These are phyloP conservation scores for Ptychobarbus kaznakovi DNA, from an alignment of 2,797 vertebrate species.

Conservation along the genomic window DNA sequence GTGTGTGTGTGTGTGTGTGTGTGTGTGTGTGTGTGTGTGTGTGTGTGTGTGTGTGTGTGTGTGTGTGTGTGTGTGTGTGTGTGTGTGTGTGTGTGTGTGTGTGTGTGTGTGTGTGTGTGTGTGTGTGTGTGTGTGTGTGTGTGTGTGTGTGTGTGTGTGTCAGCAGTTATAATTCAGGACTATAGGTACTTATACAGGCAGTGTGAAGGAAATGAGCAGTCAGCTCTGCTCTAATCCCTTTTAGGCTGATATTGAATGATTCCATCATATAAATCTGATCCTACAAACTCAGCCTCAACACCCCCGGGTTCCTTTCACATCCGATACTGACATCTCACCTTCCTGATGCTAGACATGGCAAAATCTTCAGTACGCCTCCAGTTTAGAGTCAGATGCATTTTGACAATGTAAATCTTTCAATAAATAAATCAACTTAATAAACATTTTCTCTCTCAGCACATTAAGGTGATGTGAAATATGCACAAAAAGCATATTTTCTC, in stretches of 20 bases:
- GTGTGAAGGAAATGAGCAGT: conserved; percentile 43
- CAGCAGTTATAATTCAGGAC: conserved; percentile 43
- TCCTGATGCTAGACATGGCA: conserved; percentile 6
- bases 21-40: conserved; percentile 1
- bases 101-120: conserved; percentile 12
- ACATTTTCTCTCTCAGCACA: conserved; percentile 15
- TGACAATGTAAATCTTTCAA: conserved; percentile 7
- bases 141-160: conserved; percentile 24
- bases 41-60: conserved; percentile 7
- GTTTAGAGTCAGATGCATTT: background rate
- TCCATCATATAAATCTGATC: conserved; percentile 45
- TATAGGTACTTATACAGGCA: conserved; percentile 24
- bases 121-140: too few species aligned
- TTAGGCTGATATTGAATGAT: conserved; percentile 50
- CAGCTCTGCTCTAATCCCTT: conserved; percentile 56
- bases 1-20: conserved; percentile 2
- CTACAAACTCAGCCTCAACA: conserved; percentile 31
- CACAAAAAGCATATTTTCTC: background rate
- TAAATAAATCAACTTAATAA: conserved; percentile 32
- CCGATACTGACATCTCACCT: conserved; percentile 30
- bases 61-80: conserved; percentile 2
- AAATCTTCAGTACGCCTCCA: background rate
- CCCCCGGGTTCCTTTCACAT: conserved; percentile 40
- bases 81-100: too few species aligned
- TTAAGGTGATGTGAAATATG: background rate